Conservation (phyloP, 2,113 vertebrate species). For the Dascyllus trimaculatus region DNA sequence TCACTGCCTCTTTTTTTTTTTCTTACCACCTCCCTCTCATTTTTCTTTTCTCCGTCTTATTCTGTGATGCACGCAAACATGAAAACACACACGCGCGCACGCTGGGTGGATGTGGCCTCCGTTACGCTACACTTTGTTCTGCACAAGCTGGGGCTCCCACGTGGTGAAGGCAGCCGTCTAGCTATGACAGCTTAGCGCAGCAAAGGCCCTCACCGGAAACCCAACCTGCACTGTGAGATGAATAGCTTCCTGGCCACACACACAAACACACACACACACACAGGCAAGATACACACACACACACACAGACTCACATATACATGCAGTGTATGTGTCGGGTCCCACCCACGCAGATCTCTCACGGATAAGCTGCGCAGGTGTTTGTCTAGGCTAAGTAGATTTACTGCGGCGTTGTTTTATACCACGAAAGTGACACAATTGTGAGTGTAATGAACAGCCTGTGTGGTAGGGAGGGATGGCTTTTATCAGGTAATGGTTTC, state of each 20-base stretch:
- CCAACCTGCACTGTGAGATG: slow-evolving; percentile 71
- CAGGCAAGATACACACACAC: slow-evolving; percentile 26
- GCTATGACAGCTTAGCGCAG: slow-evolving; percentile 71
- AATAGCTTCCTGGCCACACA: slow-evolving; percentile 79
- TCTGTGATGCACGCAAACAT: slow-evolving; percentile 37
- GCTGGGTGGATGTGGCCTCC: slow-evolving; percentile 67
- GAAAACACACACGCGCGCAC: slow-evolving; percentile 5
- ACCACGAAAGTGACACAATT: slow-evolving; percentile 59
- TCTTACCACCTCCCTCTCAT: not conserved
- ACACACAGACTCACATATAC: slow-evolving; percentile 28
- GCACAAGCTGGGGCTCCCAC: slow-evolving; percentile 67
- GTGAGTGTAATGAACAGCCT: slow-evolving; percentile 49
- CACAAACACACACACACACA: slow-evolving; percentile 51
- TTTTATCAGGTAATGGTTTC: slow-evolving; percentile 63
- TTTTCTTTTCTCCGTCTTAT: slow-evolving; percentile 39
- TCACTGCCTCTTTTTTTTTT: not conserved
- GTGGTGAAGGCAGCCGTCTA: slow-evolving; percentile 72
- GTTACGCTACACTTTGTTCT: slow-evolving; percentile 66
- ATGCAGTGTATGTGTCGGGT: slow-evolving; percentile 35
- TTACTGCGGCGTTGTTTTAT: slow-evolving; percentile 49
- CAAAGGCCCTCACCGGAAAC: slow-evolving; percentile 78
- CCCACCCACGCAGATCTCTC: slow-evolving; percentile 75
- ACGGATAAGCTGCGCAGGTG: slow-evolving; percentile 80
- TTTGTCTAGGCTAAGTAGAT: slow-evolving; percentile 63
- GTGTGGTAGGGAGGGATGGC: slow-evolving; percentile 33